Percentiles rank a stretch among this genome's conserved stretches.
phyloP scores from a whole-genome alignment of 2,113 vertebrate species.

The Eolophus roseicapilla region DNA sequence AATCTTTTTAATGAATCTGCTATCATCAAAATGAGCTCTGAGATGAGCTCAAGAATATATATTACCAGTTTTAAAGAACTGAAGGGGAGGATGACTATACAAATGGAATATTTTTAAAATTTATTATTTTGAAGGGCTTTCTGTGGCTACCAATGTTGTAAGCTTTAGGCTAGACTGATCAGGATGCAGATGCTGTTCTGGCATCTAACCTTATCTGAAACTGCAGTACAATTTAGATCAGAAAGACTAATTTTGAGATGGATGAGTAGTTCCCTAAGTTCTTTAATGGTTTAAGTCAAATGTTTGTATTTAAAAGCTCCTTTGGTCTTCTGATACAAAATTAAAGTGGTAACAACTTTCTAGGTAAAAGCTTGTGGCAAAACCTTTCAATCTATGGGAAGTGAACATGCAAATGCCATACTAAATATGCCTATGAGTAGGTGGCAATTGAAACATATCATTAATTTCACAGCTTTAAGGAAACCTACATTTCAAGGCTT shows the following conservation, averaged over 20 bases:
- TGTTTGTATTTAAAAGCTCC: neutral
- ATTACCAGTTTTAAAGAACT: neutral
- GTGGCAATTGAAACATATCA: neutral
- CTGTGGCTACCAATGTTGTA: neutral
- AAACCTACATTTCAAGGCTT: neutral
- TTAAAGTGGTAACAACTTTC: neutral
- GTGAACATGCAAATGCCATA: neutral
- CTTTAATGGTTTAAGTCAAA: neutral
- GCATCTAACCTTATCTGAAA: neutral
- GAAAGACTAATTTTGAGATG: neutral
- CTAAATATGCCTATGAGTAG: neutral
- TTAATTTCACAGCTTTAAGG: neutral
- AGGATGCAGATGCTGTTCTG: neutral
- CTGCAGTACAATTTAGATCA: neutral
- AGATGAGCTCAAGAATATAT: neutral
- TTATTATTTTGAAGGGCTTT: neutral
- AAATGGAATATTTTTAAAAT: neutral
- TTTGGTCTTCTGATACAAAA: neutral
- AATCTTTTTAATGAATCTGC: slow-evolving; percentile 9
- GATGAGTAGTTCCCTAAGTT: neutral
- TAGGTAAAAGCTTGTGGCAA: neutral
- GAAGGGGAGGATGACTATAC: neutral
- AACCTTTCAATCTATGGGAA: neutral
- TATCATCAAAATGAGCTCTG: neutral
- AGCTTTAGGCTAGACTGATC: neutral